A percentile compares a stretch with the other conserved stretches of the same genome.
These are phyloP conservation scores for Hybos culiciformis DNA, from an alignment of 2,888 invertebrate species.

Conservation along the genomic window DNA sequence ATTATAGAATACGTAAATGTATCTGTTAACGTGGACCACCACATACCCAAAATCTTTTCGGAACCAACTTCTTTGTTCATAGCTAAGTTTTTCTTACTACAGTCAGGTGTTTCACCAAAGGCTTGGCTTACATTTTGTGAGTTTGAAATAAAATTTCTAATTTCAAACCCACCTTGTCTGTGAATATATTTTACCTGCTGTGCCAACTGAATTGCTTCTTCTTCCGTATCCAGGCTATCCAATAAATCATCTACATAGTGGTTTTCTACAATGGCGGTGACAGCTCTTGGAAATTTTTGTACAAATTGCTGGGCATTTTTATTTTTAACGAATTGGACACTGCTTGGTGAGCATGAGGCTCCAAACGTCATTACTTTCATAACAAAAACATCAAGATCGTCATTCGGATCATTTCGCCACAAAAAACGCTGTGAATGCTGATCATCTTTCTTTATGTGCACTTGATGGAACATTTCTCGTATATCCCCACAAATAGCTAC, in stretches of 20 bases:
- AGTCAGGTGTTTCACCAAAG: slow-evolving; percentile 4
- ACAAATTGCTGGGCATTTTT: slow-evolving; percentile 10
- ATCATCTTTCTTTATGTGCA: slow-evolving; percentile 18
- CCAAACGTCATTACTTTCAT: slow-evolving; percentile 18
- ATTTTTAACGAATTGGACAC: slow-evolving; percentile 17
- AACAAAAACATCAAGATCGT: slow-evolving; percentile 14
- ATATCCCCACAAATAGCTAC: slow-evolving; percentile 25
- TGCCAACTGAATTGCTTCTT: slow-evolving; percentile 6
- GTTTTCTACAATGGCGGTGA: slow-evolving; percentile 10
- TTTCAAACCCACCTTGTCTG: slow-evolving; percentile 11
- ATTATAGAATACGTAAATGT: slow-evolving; percentile 10
- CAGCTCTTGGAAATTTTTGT: slow-evolving; percentile 12
- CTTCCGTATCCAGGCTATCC: slow-evolving; percentile 7
- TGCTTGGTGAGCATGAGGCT: slow-evolving; percentile 16
- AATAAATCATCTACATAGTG: slow-evolving; percentile 13
- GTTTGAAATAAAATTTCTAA: slow-evolving; percentile 15
- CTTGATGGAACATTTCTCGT: slow-evolving; percentile 20
- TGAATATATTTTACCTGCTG: slow-evolving; percentile 10
- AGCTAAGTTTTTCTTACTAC: not conserved
- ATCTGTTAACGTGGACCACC: slow-evolving; percentile 11
- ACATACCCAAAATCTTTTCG: slow-evolving; percentile 13
- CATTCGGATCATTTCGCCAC: slow-evolving; percentile 13
- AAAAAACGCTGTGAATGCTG: slow-evolving; percentile 19
- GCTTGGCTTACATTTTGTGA: slow-evolving; percentile 7
- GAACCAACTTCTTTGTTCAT: not conserved